Conservation (phyloP, 2,113 vertebrate genomes). For the Hyperopisus bebe region DNA sequence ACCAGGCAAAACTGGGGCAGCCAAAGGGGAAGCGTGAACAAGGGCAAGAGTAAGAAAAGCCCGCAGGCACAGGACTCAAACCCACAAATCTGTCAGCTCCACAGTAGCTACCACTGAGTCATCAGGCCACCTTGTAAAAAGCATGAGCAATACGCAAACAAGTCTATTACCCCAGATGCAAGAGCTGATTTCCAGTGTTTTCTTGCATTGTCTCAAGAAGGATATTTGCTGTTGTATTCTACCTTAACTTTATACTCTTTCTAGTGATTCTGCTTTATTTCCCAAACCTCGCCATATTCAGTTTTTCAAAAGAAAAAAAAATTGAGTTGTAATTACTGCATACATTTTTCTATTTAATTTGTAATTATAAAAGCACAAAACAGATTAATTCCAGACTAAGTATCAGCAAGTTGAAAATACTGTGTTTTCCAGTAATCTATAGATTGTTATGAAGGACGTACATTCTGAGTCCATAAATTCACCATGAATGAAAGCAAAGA, state of each 20-base stretch:
- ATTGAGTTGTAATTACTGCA: conserved; percentile 58
- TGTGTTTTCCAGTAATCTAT: background rate
- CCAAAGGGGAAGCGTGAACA: background rate
- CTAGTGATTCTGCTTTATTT: background rate
- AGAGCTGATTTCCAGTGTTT: background rate
- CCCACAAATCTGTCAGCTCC: background rate
- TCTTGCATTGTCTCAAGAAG: background rate
- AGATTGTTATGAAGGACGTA: background rate
- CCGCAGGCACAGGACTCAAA: background rate
- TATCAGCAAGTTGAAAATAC: background rate
- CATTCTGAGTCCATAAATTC: background rate
- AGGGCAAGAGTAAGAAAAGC: background rate
- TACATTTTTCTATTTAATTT: background rate
- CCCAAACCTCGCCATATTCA: conserved; percentile 36
- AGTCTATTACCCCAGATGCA: background rate
- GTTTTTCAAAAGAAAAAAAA: conserved; percentile 69
- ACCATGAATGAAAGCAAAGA: background rate
- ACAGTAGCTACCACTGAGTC: background rate
- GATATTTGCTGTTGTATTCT: background rate
- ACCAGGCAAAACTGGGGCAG: background rate
- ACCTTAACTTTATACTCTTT: background rate
- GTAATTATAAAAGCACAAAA: background rate
- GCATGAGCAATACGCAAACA: background rate
- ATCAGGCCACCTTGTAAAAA: background rate
- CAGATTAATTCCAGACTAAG: background rate